Evolutionary conservation across 2,797 vertebrate genomes (phyloP).

Genomic region (Tolypeutes matacus): DNA sequence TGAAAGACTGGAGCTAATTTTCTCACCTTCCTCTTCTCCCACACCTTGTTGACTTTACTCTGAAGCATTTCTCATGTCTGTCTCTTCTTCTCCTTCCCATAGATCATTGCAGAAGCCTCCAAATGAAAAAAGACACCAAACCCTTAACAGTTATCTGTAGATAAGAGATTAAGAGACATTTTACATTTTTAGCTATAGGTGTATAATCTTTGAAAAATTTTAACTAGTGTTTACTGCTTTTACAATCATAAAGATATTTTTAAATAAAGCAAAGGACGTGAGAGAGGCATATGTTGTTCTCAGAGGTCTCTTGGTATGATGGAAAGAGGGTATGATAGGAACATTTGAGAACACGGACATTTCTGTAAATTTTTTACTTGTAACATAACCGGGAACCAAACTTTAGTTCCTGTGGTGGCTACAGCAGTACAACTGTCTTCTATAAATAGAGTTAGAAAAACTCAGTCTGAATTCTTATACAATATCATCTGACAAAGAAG

Average conservation of each 20-base stretch:
- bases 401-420: background rate
- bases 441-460: constrained; percentile 74
- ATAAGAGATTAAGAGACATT: background rate
- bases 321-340: background rate
- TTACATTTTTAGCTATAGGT: background rate
- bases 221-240: background rate
- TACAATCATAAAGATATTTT: background rate
- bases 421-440: constrained; percentile 56
- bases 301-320: background rate
- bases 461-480: constrained; percentile 50
- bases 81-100: background rate
- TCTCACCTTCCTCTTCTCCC: background rate
- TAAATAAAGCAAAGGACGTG: background rate
- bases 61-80: background rate
- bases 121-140: background rate
- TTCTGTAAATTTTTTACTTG: constrained; percentile 53
- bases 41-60: background rate
- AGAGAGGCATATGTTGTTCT: background rate
- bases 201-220: background rate
- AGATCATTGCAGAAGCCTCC: background rate
- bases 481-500: constrained; percentile 64
- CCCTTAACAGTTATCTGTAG: background rate
- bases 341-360: constrained; percentile 29
- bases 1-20: background rate
- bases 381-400: constrained; percentile 49